These are phyloP conservation scores for Rhagologus leucostigma DNA, from an alignment of 2,113 vertebrate genomes.

Conservation along the genomic window DNA sequence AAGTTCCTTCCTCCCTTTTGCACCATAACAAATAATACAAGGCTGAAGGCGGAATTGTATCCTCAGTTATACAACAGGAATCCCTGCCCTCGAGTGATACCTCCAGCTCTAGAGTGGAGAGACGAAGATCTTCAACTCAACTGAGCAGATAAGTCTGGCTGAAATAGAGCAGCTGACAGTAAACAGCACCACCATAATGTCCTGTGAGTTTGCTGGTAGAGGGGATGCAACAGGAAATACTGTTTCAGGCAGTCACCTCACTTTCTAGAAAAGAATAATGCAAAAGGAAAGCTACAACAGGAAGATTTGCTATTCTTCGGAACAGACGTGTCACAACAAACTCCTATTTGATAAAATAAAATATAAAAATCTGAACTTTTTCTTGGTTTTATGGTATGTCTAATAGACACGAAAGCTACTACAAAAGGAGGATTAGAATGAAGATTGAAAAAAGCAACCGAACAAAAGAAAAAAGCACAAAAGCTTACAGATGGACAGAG, in stretches of 20 bases:
- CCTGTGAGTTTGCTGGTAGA: neutral
- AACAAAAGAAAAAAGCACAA: neutral
- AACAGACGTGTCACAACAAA: fast-evolving
- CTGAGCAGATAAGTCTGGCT: neutral
- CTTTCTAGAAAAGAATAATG: neutral
- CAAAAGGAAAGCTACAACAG: neutral
- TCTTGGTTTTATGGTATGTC: neutral
- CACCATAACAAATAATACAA: neutral
- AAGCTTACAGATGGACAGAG: neutral
- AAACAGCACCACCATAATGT: neutral
- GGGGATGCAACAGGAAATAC: neutral
- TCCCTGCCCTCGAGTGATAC: neutral
- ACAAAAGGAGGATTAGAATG: neutral
- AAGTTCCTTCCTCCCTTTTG: neutral
- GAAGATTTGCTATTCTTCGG: neutral
- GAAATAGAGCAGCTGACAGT: neutral
- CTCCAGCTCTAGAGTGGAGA: neutral
- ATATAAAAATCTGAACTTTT: neutral
- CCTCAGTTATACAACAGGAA: neutral
- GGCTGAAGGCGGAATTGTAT: neutral
- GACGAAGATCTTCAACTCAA: neutral
- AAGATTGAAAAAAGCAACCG: neutral
- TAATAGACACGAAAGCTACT: neutral
- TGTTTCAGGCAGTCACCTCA: neutral
- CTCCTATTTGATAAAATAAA: neutral